These are phyloP conservation scores for Eidolon helvum DNA, from an alignment of 2,113 vertebrate species.

Conservation along the genomic window DNA sequence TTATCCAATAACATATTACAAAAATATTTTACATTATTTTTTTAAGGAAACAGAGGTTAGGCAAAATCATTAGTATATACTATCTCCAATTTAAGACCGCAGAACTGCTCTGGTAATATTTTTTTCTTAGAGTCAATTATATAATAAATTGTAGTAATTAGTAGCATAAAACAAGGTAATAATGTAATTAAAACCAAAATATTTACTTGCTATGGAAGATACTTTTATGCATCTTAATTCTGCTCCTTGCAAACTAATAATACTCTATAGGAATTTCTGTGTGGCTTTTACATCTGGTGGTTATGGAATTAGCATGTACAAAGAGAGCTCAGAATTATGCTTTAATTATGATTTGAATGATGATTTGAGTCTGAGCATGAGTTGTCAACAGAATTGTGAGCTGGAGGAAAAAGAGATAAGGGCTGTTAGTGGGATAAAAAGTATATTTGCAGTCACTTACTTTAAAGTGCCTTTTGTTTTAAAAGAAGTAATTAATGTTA, in stretches of 20 bases:
- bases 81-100: slow-evolving; percentile 76
- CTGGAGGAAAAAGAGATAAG: slow-evolving; percentile 67
- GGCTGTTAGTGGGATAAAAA: slow-evolving; percentile 62
- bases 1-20: slow-evolving; percentile 56
- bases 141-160: slow-evolving; percentile 85
- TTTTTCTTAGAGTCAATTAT: slow-evolving; percentile 85
- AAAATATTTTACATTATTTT: slow-evolving; percentile 57
- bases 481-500: slow-evolving; percentile 77
- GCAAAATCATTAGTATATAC: slow-evolving; percentile 78
- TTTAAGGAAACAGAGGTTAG: slow-evolving; percentile 70
- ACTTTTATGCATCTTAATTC: slow-evolving; percentile 84
- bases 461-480: slow-evolving; percentile 77
- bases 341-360: slow-evolving; percentile 81
- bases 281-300: slow-evolving; percentile 79
- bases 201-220: slow-evolving; percentile 80
- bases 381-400: slow-evolving; percentile 72
- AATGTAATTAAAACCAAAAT: slow-evolving; percentile 89
- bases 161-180: slow-evolving; percentile 85
- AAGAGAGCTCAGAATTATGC: slow-evolving; percentile 76
- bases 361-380: slow-evolving; percentile 74
- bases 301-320: slow-evolving; percentile 81
- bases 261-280: slow-evolving; percentile 80
- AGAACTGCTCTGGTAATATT: slow-evolving; percentile 78
- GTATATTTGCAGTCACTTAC: slow-evolving; percentile 65
- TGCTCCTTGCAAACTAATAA: slow-evolving; percentile 76